phyloP scores from a whole-genome alignment of 2,888 invertebrate genomes.

The Apoda limacodes region DNA sequence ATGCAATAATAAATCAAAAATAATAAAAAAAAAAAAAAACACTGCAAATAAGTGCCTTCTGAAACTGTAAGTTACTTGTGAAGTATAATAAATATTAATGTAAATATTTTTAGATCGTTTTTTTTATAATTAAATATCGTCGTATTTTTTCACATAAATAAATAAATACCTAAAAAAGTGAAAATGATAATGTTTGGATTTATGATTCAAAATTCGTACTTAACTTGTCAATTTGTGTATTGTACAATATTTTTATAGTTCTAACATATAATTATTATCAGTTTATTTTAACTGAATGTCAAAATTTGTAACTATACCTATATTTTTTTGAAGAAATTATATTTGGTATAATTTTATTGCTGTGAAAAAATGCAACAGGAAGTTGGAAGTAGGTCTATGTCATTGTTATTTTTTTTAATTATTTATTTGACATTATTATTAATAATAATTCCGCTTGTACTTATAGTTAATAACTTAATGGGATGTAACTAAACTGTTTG shows the following conservation, averaged over 20 bases:
- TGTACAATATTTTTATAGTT: too few species aligned
- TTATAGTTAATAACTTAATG: conserved; percentile 46
- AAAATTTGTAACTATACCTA: too few species aligned
- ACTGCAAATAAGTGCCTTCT: conserved; percentile 43
- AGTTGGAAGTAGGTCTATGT: conserved; percentile 26
- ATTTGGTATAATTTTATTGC: conserved; percentile 24
- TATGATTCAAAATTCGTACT: too few species aligned
- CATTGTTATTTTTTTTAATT: conserved; percentile 43
- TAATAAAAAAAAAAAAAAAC: too few species aligned
- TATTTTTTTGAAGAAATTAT: too few species aligned
- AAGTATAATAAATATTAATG: conserved; percentile 42
- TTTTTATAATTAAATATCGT: conserved; percentile 22
- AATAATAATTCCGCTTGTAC: conserved; percentile 51
- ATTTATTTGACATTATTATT: conserved; percentile 31
- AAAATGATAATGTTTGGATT: not conserved
- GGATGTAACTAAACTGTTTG: conserved; percentile 48
- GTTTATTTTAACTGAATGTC: too few species aligned
- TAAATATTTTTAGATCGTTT: conserved; percentile 39
- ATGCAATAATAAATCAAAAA: too few species aligned
- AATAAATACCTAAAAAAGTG: conserved; percentile 11
- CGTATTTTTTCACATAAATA: conserved; percentile 42
- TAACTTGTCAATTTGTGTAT: too few species aligned
- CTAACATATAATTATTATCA: too few species aligned
- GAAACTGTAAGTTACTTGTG: conserved; percentile 60
- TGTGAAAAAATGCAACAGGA: conserved; percentile 37